Evolutionary conservation across 2,888 invertebrate species (phyloP), one percentile per base, ranked within the genome.

Genomic region (Eilema depressum): DNA sequence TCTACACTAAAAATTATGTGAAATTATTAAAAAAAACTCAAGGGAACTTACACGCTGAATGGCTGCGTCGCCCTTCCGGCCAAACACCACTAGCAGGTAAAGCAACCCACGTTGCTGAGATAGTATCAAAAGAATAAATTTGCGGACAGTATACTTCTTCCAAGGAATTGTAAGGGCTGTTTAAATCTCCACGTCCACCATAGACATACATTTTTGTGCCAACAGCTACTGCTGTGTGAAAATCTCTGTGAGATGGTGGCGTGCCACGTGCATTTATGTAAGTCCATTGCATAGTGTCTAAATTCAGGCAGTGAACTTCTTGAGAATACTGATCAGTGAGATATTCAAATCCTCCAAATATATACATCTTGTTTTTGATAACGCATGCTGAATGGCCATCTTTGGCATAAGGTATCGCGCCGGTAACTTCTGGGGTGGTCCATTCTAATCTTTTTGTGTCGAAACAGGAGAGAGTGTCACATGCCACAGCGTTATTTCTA

Each of bases 311-410:
- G 88, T 97, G 97, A 0, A 98, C 97, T 83, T 97, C 97, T 85
- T 97, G 97, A 10, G 98, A 97, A 91, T 98, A 98, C 75, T 97
- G 96, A 86, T 98, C 97, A 59, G 97, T 96, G 68, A 97, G 96
- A 88, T 98, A 98, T 88, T 98, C 98, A 92, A 97, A 99, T 0
- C 99, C 99, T 37, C 98, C 99, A 95, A 98, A 98, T 74, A 99
- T 97, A 86, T 97, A 98, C 98, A 99, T 98, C 84, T 96, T 96
- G 83, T 97, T 96, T 69, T 96, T 96, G 80, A 98, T 97, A 1
- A 98, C 94, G 88, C 98, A 98, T 1, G 99, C 98, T 0, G 98
- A 97, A 89, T 99, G 99, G 0, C 99, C 99, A 92, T 99, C 99
- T 82, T 98, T 96, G 0, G 98, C 97, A 71, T 97, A 97, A 0